Conservation (phyloP, 2,797 vertebrate genomes). For the Pipistrellus pipistrellus region DNA sequence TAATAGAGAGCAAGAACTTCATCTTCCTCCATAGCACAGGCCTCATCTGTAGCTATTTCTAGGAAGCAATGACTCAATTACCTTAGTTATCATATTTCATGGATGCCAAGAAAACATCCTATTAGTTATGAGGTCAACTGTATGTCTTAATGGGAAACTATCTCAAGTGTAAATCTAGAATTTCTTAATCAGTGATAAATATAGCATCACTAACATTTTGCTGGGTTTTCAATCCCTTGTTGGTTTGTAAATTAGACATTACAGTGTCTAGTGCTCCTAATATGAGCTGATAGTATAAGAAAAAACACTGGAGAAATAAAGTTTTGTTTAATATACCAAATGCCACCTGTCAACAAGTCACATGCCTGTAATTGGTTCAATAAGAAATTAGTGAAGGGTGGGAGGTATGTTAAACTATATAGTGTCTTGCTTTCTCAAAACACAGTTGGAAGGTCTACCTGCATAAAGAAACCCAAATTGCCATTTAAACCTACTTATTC, state of each 20-base stretch:
- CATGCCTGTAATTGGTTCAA: background rate
- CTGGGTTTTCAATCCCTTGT: background rate
- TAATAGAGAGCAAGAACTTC: background rate
- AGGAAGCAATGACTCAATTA: background rate
- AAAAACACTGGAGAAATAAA: background rate
- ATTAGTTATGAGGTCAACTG: background rate
- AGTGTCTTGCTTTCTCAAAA: background rate
- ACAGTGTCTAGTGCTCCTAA: background rate
- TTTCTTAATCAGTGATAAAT: background rate
- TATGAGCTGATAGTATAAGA: background rate
- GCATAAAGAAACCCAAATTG: background rate
- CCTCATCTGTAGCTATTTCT: background rate
- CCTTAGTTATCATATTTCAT: background rate
- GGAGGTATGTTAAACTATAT: background rate
- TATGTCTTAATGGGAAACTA: background rate
- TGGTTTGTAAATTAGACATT: background rate
- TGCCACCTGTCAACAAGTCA: background rate
- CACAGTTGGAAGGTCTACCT: background rate
- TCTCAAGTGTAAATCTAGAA: background rate
- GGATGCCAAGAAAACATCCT: background rate
- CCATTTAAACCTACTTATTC: background rate
- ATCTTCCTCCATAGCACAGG: fast-evolving
- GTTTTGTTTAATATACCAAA: background rate
- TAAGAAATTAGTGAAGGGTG: background rate
- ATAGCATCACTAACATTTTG: background rate